Evolutionary conservation across 2,113 vertebrate genomes (phyloP).

Genomic region (Nannospalax galili): DNA sequence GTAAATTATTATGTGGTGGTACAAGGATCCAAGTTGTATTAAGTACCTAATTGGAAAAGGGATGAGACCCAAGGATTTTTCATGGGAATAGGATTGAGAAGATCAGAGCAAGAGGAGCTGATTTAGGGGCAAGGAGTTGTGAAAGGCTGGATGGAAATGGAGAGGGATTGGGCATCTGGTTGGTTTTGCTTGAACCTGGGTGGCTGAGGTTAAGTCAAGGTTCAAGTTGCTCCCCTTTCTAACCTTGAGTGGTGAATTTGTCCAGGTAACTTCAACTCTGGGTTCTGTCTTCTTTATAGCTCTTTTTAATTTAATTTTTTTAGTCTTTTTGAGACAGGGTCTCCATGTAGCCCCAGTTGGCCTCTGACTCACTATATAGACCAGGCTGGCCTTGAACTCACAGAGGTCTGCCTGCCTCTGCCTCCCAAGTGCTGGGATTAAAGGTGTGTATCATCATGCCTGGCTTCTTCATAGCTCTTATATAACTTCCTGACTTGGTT

Average conservation of each 20-base stretch:
- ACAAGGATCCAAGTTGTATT: conserved; percentile 76
- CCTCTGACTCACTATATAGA: too few species aligned
- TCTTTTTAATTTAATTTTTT: too few species aligned
- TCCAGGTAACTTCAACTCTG: background rate
- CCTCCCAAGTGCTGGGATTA: too few species aligned
- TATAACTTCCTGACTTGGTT: background rate
- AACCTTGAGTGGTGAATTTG: background rate
- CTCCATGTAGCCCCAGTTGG: too few species aligned
- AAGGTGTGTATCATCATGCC: too few species aligned
- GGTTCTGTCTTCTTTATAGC: background rate
- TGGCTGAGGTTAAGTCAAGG: background rate
- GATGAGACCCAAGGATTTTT: conserved; percentile 72
- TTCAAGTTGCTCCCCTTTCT: background rate
- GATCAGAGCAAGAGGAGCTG: background rate
- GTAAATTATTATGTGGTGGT: conserved; percentile 83
- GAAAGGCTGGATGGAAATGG: background rate
- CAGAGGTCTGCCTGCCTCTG: too few species aligned
- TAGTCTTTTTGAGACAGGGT: too few species aligned
- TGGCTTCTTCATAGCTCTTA: background rate
- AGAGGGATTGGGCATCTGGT: background rate
- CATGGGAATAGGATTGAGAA: conserved; percentile 54
- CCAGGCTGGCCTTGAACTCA: too few species aligned
- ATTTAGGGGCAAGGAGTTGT: background rate
- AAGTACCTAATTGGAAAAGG: conserved; percentile 79
- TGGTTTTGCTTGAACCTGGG: background rate